phyloP scores from a whole-genome alignment of 2,797 vertebrate genomes.

The Sternotherus odoratus region DNA sequence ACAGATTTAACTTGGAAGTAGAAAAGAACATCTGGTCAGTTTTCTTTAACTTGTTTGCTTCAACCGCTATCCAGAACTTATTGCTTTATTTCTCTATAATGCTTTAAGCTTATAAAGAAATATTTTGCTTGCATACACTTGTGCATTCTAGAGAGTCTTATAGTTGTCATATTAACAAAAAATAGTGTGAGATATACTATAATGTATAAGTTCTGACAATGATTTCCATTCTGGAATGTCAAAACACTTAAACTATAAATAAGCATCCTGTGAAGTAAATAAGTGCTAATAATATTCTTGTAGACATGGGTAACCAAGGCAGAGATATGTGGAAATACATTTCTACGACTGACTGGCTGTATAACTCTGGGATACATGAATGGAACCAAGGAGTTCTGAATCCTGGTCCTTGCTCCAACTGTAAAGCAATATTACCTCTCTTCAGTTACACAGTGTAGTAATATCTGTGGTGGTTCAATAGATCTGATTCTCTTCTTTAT shows the following conservation, averaged over 20 bases:
- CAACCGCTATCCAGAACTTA: neutral
- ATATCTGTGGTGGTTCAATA: neutral
- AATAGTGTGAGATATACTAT: neutral
- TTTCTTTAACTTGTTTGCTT: constrained; percentile 56
- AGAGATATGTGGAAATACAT: neutral
- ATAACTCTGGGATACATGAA: neutral
- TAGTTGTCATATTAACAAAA: neutral
- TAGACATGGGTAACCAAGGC: neutral
- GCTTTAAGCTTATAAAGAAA: constrained; percentile 44
- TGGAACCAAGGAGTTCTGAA: neutral
- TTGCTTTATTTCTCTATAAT: neutral
- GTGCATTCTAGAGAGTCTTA: neutral
- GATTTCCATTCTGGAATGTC: neutral
- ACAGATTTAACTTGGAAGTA: constrained; percentile 16
- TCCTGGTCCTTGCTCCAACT: neutral
- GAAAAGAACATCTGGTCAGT: constrained; percentile 13
- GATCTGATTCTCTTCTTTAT: neutral
- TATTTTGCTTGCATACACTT: constrained; percentile 45
- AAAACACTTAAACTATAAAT: neutral
- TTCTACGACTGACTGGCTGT: neutral
- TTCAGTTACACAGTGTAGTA: neutral
- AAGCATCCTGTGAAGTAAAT: neutral
- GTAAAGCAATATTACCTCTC: neutral
- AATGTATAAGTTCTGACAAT: neutral
- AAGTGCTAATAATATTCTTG: neutral